These are phyloP conservation scores for Mormyrops boulengeri DNA, from an alignment of 2,797 vertebrate species.

Conservation along the genomic window DNA sequence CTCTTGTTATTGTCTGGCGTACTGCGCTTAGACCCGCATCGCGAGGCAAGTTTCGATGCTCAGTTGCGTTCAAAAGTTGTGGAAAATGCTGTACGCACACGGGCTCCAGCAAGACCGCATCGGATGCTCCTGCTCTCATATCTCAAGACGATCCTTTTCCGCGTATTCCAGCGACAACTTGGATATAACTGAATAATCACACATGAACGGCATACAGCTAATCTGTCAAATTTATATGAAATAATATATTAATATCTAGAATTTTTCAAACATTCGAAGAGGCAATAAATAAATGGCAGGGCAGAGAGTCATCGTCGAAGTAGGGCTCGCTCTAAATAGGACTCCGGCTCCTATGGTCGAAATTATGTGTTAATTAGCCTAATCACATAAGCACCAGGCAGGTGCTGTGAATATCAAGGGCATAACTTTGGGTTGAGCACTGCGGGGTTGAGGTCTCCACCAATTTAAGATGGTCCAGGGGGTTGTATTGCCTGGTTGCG, in stretches of 20 bases:
- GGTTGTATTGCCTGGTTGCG: not conserved
- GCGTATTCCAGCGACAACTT: not conserved
- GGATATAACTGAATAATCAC: not conserved
- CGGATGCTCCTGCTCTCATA: not conserved
- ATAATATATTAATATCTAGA: not conserved
- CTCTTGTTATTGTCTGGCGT: not conserved
- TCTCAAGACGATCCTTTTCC: not conserved
- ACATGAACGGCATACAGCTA: not conserved
- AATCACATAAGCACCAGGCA: not conserved
- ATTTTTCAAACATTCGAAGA: not conserved
- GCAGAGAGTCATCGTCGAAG: not conserved
- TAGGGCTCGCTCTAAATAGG: not conserved
- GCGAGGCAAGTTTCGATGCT: not conserved
- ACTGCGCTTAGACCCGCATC: not conserved
- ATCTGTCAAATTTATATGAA: no score
- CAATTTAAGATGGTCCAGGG: not conserved
- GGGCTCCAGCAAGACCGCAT: not conserved
- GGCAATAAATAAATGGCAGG: not conserved
- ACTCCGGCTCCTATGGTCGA: not conserved
- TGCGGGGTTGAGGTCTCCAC: not conserved
- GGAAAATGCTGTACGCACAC: not conserved
- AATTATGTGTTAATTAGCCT: not conserved
- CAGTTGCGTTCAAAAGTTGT: not conserved
- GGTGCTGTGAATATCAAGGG: not conserved
- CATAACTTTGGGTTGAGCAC: not conserved